These are phyloP conservation scores for Iguana delicatissima DNA, from an alignment of 2,797 vertebrate species.

Conservation along the genomic window DNA sequence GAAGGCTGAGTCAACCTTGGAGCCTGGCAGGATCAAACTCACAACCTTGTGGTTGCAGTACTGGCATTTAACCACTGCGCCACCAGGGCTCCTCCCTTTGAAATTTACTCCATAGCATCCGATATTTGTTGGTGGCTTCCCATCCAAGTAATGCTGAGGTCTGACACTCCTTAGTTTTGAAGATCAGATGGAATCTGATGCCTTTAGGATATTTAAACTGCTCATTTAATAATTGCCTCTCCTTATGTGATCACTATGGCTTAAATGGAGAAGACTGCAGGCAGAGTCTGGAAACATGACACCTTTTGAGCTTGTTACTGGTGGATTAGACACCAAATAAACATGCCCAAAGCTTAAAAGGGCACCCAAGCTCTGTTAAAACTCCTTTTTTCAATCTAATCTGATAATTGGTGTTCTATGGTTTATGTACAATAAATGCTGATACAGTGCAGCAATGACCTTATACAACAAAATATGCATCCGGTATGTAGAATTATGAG, in stretches of 20 bases:
- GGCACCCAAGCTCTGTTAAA: not conserved
- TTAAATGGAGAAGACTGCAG: not conserved
- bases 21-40: no score
- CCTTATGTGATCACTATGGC: not conserved
- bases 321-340: conserved; percentile 1
- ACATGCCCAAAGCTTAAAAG: conserved; percentile 7
- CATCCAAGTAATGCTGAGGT: no score
- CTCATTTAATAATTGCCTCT: not conserved
- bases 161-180: no score
- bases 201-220: no score
- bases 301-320: not conserved
- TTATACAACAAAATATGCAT: not conserved
- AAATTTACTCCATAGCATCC: no score
- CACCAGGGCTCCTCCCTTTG: no score
- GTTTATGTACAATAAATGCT: not conserved
- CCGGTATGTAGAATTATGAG: conserved; percentile 3
- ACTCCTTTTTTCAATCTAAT: not conserved
- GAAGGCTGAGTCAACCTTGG: no score
- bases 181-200: no score
- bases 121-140: no score
- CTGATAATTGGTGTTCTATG: not conserved
- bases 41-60: no score
- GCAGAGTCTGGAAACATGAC: not conserved
- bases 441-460: not conserved
- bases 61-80: no score